Base-by-base conservation (phyloP, 2,113 vertebrate species). In the Pteruthius melanotis region DNA sequence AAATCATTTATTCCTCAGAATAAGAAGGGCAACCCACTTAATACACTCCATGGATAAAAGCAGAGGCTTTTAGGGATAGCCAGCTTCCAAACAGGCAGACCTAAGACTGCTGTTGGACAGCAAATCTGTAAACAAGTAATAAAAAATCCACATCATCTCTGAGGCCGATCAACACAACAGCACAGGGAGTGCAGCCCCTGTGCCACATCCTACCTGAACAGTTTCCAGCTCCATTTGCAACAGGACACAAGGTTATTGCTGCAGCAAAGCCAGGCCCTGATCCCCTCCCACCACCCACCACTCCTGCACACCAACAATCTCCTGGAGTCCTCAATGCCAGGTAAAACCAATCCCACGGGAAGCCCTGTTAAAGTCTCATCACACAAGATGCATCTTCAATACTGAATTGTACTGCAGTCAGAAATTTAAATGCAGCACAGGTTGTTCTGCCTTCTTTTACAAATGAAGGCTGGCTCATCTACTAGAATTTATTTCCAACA, bases 31-130 rank as follows among this genome's bases (percentile, higher is more conserved):
- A 79, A 86, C 31, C 23, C 23, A n/a, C 13, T 65, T 54, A 31
- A 65, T 14, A 23, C 13, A 12, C 16, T 19, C 53, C 30, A 56
- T 11, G 24, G 21, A 16, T 19, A 69, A 83, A 45, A 57, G 28
- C 54, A 35, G 0, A 3, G 0, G 2, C 14, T 68, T 76, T 22
- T 42, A 49, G 22, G 49, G 40, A 52, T 52, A 86, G 52, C 18
- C 19, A 23, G 11, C 71, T 86, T 65, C 44, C 53, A 35, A 83
- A 31, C 17, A 33, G 15, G 44, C 35, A 78, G 42, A 49, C 9
- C 33, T 66, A 39, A 63, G 45, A 37, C 56, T 57, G 22, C 28
- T 7, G 6, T 4, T 49, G 69, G 63, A 49, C 54, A 70, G 77
- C 54, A 87, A 20, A 63, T 11, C 45, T 42, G 37, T 39, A 37